Base-by-base conservation (phyloP, 2,888 invertebrate species). In the Philonicus albiceps region DNA sequence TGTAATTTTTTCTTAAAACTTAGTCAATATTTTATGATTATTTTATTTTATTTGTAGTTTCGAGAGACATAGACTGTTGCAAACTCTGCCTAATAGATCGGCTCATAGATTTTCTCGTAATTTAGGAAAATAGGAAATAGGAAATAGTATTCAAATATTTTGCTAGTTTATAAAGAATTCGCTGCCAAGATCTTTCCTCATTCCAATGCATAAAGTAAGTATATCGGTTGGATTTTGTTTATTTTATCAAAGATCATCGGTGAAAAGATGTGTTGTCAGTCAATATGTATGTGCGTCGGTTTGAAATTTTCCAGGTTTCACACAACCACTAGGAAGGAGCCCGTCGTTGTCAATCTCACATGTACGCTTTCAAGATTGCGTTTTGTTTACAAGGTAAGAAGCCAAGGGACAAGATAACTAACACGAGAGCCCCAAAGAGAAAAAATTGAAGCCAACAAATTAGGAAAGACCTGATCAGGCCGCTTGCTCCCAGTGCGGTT, bases 381-480 rank as follows among this genome's bases (percentile, higher is more conserved):
- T 84, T 84, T 83, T 84, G 84, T 84, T 84, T 84, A 84, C 84
- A 84, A 84, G 84, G 84, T 73, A 84, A 73, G 84, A 84, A 84
- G 86, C 85, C 83, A 30, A 84, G 85, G 84, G 83, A 87, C 87
- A 87, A 86, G 83, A 87, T 87, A 86, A 76, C 86, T 72, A 86
- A 86, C 86, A 86, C 87, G 86, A 87, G 83, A 81, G 49, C 19
- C 74, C 64, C 49, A 78, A 87, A 72, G 84, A 27, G 53, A 84
- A 86, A 86, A 76, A 85, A 80, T 22, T 80, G 53, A 73, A 75
- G 43, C 37, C 76, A 76, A 86, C 84, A 55, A 86, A 86, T 86
- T 86, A 87, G 87, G 87, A 73, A 85, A 76, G 86, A 76, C 81
- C 34, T 81, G 85, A 86, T 86, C 86, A 43, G 19, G 30, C 72